A percentile compares a stretch with the other conserved stretches of the same genome.
phyloP scores from a whole-genome alignment of 2,888 invertebrate genomes.

The Hemithea aestivaria region DNA sequence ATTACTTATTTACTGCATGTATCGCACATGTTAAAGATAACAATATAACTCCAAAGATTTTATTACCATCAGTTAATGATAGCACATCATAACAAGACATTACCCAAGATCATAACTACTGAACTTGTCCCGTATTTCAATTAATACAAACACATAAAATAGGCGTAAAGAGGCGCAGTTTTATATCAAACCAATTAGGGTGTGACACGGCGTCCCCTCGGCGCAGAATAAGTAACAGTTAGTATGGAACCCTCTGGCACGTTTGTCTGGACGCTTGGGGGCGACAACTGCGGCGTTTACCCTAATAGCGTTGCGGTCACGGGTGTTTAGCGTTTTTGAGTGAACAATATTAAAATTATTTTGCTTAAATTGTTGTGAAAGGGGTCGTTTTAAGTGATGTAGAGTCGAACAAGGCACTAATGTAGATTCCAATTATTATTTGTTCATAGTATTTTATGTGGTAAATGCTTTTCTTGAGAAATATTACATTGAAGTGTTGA shows the following conservation, averaged over 20 bases:
- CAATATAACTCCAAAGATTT: neutral
- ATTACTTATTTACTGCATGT: too few relatives aligned
- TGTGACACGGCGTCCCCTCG: slow-evolving; percentile 41
- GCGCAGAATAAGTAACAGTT: slow-evolving; percentile 1
- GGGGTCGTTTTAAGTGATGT: slow-evolving; percentile 7
- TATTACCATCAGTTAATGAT: slow-evolving; percentile 1
- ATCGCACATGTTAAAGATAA: too few relatives aligned
- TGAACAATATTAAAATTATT: slow-evolving; percentile 12
- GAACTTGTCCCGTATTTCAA: slow-evolving; percentile 46
- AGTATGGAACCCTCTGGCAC: slow-evolving; percentile 3
- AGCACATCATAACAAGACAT: slow-evolving; percentile 1
- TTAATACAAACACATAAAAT: slow-evolving; percentile 56
- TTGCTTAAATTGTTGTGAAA: neutral
- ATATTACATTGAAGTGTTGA: too few relatives aligned
- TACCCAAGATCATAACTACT: slow-evolving; percentile 26
- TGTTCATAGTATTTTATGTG: too few relatives aligned
- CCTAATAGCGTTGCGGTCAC: slow-evolving; percentile 31
- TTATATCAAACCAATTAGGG: slow-evolving; percentile 68
- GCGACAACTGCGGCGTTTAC: slow-evolving; percentile 34
- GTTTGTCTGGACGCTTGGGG: slow-evolving; percentile 19
- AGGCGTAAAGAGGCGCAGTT: slow-evolving; percentile 58
- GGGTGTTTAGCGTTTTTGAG: slow-evolving; percentile 14
- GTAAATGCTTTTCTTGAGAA: too few relatives aligned
- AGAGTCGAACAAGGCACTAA: neutral
- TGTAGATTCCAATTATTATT: too few relatives aligned